Evolutionary conservation across 1,140 invertebrate species (phyloP).

Genomic region (Heterodera carotae): DNA sequence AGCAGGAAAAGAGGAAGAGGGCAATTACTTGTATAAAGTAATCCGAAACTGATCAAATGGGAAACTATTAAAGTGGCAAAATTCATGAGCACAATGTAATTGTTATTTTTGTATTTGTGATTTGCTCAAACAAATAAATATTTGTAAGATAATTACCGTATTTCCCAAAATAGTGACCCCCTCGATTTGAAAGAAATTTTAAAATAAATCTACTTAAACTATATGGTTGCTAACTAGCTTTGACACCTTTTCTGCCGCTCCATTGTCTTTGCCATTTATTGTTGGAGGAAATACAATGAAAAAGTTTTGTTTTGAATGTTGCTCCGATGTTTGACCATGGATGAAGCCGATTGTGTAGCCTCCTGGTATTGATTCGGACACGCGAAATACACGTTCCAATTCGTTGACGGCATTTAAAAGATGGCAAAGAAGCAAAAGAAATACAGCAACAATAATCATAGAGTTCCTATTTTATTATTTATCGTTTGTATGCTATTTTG

Average conservation of each 20-base stretch:
- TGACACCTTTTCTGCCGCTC: slow-evolving; percentile 47
- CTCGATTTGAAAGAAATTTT: too few species aligned
- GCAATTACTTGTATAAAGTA: too few species aligned
- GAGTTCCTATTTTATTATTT: neutral
- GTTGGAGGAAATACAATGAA: slow-evolving; percentile 49
- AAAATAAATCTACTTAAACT: too few species aligned
- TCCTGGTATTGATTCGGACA: slow-evolving; percentile 43
- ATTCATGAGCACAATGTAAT: too few species aligned
- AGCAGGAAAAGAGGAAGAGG: too few species aligned
- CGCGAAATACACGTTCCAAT: slow-evolving; percentile 40
- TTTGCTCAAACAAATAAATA: too few species aligned
- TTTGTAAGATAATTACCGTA: too few species aligned
- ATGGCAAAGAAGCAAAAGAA: neutral
- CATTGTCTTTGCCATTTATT: slow-evolving; percentile 11
- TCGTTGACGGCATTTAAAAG: slow-evolving; percentile 7
- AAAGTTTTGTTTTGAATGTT: slow-evolving; percentile 39
- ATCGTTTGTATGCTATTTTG: neutral
- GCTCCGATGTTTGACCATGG: slow-evolving; percentile 17
- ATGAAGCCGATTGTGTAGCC: slow-evolving; percentile 46
- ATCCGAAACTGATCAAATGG: too few species aligned
- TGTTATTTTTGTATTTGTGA: too few species aligned
- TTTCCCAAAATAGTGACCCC: too few species aligned
- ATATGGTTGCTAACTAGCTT: slow-evolving; percentile 8
- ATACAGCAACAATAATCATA: neutral
- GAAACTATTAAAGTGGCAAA: too few species aligned